These are phyloP conservation scores for Exocentrus adspersus DNA, from an alignment of 2,888 invertebrate genomes.

Conservation along the genomic window DNA sequence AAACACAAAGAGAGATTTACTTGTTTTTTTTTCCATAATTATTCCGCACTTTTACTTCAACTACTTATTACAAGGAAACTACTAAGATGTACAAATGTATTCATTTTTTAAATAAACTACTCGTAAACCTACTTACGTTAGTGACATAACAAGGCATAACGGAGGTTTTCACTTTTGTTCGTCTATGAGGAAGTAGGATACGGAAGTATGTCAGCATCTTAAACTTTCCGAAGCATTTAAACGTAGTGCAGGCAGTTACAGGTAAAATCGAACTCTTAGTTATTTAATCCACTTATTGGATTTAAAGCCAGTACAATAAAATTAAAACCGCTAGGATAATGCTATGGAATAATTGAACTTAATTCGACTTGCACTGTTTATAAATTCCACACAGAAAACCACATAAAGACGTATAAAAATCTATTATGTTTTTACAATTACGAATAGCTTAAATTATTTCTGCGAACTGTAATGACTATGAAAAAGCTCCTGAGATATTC, in stretches of 20 bases:
- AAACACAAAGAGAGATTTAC: not conserved
- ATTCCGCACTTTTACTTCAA: not conserved
- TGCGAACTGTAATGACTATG: no score
- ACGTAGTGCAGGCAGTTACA: slow-evolving; percentile 1
- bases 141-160: slow-evolving; percentile 33
- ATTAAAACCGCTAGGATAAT: no score
- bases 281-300: not conserved
- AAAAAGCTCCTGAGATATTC: no score
- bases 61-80: not conserved
- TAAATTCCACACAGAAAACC: no score
- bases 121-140: not conserved
- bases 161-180: slow-evolving; percentile 38
- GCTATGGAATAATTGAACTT: no score
- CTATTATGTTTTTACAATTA: no score
- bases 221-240: slow-evolving; percentile 21
- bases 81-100: not conserved
- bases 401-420: no score
- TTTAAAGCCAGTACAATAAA: no score
- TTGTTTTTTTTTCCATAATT: not conserved
- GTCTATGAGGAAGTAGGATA: slow-evolving; percentile 34
- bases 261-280: no score
- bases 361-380: no score
- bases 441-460: no score
- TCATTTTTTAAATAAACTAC: slow-evolving; percentile 1
- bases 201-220: slow-evolving; percentile 33